Evolutionary conservation across 2,888 invertebrate species (phyloP).

Genomic region (Margaritifera margaritifera): DNA sequence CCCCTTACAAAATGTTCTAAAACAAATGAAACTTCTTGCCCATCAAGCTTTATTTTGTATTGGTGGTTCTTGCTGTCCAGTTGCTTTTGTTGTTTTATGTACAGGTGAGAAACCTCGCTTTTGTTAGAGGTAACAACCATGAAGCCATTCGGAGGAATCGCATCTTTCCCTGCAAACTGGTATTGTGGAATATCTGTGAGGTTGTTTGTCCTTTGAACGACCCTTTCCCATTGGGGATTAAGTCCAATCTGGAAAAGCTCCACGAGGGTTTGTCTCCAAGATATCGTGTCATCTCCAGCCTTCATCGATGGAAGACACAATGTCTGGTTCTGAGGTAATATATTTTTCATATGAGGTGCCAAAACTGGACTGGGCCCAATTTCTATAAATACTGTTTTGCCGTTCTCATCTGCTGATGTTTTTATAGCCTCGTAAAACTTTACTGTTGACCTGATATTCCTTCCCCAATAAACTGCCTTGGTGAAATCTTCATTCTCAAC

Average conservation of each 20-base stretch:
- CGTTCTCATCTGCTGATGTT: conserved; percentile 12
- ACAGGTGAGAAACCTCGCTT: background rate
- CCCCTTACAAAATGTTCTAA: conserved; percentile 22
- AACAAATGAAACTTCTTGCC: conserved; percentile 17
- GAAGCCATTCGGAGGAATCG: no score
- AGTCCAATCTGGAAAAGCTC: conserved; percentile 4
- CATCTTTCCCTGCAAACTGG: background rate
- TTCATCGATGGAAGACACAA: conserved; percentile 13
- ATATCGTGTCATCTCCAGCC: conserved; percentile 1
- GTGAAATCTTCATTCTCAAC: conserved; percentile 10
- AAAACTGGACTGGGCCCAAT: conserved; percentile 31
- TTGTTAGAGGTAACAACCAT: background rate
- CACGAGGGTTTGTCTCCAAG: conserved; percentile 4
- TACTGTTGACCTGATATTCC: conserved; percentile 43
- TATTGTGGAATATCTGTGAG: conserved; percentile 6
- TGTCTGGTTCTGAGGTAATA: conserved; percentile 4
- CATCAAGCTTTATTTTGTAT: background rate
- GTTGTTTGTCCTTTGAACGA: conserved; percentile 1
- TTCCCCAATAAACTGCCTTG: conserved; percentile 39
- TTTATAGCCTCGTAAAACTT: conserved; percentile 32
- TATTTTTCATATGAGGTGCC: conserved; percentile 11
- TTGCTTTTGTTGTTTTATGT: background rate
- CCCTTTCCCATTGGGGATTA: background rate
- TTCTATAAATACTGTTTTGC: conserved; percentile 32
- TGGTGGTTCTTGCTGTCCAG: background rate